A percentile compares a stretch with the other conserved stretches of the same genome.
phyloP scores from a whole-genome alignment of 2,113 vertebrate species.

The Carollia perspicillata region DNA sequence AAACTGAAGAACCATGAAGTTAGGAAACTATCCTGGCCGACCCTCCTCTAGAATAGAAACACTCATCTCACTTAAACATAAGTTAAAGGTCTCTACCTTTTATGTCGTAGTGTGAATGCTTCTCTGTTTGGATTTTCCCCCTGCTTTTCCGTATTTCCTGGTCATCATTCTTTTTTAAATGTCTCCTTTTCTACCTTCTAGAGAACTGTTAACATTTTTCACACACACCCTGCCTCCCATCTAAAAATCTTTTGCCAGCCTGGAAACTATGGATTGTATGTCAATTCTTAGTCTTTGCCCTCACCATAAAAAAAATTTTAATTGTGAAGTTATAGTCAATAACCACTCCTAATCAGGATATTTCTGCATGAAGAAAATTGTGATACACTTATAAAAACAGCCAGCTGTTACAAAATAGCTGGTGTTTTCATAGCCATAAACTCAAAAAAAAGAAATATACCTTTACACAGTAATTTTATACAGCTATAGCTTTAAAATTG shows the following conservation, averaged over 20 bases:
- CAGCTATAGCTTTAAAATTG: constrained; percentile 97
- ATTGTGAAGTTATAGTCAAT: constrained; percentile 99
- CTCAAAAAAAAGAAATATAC: constrained; percentile 98
- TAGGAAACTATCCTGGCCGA: neutral
- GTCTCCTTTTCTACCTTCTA: too few relatives aligned
- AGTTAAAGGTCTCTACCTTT: neutral
- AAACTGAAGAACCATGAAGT: neutral
- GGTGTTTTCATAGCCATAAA: constrained; percentile 98
- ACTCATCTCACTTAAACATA: neutral
- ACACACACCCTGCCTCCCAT: too few relatives aligned
- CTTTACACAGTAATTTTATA: constrained; percentile 98
- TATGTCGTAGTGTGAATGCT: too few relatives aligned
- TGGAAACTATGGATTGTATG: too few relatives aligned
- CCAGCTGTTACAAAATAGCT: constrained; percentile 99
- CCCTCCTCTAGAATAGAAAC: neutral
- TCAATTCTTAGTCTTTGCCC: too few relatives aligned
- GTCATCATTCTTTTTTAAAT: too few relatives aligned
- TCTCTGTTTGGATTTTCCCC: too few relatives aligned
- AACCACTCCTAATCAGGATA: constrained; percentile 98
- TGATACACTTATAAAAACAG: constrained; percentile 99
- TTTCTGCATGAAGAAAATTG: constrained; percentile 97
- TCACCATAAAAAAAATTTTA: constrained; percentile 98
- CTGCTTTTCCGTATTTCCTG: too few relatives aligned
- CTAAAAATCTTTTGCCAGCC: too few relatives aligned
- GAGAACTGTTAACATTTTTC: too few relatives aligned